Percentiles rank a stretch among this genome's conserved stretches.
Conservation (phyloP, 1,140 invertebrate species). For the Bombus confusus region DNA sequence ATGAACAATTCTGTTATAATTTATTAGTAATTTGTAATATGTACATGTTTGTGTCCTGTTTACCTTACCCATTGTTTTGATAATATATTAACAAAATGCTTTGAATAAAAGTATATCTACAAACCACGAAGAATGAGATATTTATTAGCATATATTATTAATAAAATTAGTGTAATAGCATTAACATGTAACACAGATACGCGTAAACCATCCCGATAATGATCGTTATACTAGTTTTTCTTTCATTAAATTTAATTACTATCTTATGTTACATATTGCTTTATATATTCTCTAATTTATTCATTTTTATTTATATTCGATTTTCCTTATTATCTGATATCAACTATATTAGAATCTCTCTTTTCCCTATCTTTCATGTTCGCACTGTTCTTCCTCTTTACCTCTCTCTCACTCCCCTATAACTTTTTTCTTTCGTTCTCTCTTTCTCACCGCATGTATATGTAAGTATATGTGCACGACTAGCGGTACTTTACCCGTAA, state of each 20-base stretch:
- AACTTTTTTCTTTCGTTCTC: constrained; percentile 49
- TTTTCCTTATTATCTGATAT: constrained; percentile 5
- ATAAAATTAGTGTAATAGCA: not conserved
- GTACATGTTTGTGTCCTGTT: not conserved
- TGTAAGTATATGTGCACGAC: constrained; percentile 47
- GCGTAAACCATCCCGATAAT: not conserved
- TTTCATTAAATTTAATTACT: constrained; percentile 15
- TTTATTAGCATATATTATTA: not conserved
- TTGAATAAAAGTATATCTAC: not conserved
- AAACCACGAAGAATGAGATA: not conserved
- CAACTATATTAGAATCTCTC: constrained; percentile 23
- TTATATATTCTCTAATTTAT: not conserved
- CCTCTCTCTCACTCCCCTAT: constrained; percentile 51
- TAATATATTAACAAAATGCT: not conserved
- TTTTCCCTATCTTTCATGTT: constrained; percentile 45
- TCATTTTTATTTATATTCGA: not conserved
- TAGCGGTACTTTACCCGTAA: constrained; percentile 77
- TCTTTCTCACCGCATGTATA: constrained; percentile 25
- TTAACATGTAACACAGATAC: not conserved
- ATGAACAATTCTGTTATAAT: too few species aligned
- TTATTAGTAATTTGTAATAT: too few species aligned
- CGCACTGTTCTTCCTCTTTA: constrained; percentile 54
- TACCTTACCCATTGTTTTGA: not conserved
- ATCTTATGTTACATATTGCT: not conserved
- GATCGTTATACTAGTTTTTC: not conserved